Conservation (phyloP, 1,140 invertebrate species). For the Cyclina sinensis region DNA sequence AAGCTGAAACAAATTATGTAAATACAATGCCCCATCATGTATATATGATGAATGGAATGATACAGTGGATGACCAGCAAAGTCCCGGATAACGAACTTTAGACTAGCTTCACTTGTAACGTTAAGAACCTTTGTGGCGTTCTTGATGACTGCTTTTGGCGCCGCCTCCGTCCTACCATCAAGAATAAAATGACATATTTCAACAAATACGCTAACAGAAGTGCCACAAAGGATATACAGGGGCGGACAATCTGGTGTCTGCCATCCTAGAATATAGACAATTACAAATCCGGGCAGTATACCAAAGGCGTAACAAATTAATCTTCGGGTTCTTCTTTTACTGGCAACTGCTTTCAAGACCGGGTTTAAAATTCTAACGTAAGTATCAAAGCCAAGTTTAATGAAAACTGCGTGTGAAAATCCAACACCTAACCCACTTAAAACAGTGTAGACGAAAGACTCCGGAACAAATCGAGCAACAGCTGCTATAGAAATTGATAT, state of each 20-base stretch:
- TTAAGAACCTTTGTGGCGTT: conserved; percentile 68
- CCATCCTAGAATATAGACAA: conserved; percentile 55
- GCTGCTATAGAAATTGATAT: conserved; percentile 36
- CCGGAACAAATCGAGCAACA: conserved; percentile 20
- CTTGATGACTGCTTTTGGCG: conserved; percentile 51
- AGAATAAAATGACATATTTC: conserved; percentile 61
- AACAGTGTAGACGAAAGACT: conserved; percentile 34
- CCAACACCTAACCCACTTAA: conserved; percentile 69
- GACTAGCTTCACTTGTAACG: conserved; percentile 46
- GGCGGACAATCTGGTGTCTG: neutral
- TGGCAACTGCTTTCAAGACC: conserved; percentile 42
- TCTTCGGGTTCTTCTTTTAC: conserved; percentile 30
- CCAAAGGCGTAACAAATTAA: conserved; percentile 58
- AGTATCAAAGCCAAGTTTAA: conserved; percentile 65
- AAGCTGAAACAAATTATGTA: conserved; percentile 74
- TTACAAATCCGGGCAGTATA: conserved; percentile 61
- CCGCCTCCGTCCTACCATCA: conserved; percentile 45
- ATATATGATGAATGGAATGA: conserved; percentile 74
- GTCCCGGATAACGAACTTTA: conserved; percentile 73
- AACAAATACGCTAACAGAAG: conserved; percentile 13
- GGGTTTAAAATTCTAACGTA: conserved; percentile 60
- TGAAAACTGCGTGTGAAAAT: conserved; percentile 64
- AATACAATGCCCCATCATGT: conserved; percentile 75
- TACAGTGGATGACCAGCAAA: conserved; percentile 76
- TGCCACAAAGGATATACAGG: conserved; percentile 2